Evolutionary conservation across 1,140 invertebrate species (phyloP).

Genomic region (Pogonomyrmex californicus): DNA sequence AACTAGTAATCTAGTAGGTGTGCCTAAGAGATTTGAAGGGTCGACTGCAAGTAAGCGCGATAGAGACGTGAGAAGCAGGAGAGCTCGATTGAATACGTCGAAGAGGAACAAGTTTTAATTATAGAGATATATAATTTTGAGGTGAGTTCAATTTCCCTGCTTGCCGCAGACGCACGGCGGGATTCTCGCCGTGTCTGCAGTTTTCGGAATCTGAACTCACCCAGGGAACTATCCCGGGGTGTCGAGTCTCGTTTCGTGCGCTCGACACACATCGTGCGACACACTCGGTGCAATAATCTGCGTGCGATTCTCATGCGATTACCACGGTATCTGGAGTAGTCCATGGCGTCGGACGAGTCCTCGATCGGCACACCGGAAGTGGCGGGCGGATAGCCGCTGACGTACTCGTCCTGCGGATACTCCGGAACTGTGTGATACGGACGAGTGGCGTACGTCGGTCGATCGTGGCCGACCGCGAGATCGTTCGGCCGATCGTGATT

Average conservation of each 20-base stretch:
- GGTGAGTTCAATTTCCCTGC: slow-evolving; percentile 15
- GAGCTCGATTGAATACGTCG: not conserved
- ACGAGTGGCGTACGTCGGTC: slow-evolving; percentile 72
- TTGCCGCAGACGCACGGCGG: not conserved
- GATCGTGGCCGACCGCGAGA: slow-evolving; percentile 66
- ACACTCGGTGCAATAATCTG: slow-evolving; percentile 21
- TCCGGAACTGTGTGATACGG: slow-evolving; percentile 72
- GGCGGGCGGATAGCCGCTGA: slow-evolving; percentile 44
- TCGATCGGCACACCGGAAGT: slow-evolving; percentile 53
- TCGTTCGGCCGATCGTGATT: slow-evolving; percentile 76
- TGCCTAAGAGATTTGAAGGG: not conserved
- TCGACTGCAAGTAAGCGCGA: not conserved
- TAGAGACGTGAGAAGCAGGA: not conserved
- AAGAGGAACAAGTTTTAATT: not conserved
- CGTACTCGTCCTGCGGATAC: slow-evolving; percentile 77
- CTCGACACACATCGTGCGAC: slow-evolving; percentile 27
- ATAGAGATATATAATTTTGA: not conserved
- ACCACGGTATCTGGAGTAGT: slow-evolving; percentile 84
- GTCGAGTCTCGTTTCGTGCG: slow-evolving; percentile 14
- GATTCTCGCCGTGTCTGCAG: not conserved
- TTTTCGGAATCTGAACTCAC: not conserved
- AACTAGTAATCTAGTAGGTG: not conserved
- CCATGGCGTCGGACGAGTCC: slow-evolving; percentile 77
- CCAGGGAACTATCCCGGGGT: not conserved
- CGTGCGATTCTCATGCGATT: slow-evolving; percentile 76